phyloP scores from a whole-genome alignment of 2,113 vertebrate species.

The Leptobrachium ailaonicum region DNA sequence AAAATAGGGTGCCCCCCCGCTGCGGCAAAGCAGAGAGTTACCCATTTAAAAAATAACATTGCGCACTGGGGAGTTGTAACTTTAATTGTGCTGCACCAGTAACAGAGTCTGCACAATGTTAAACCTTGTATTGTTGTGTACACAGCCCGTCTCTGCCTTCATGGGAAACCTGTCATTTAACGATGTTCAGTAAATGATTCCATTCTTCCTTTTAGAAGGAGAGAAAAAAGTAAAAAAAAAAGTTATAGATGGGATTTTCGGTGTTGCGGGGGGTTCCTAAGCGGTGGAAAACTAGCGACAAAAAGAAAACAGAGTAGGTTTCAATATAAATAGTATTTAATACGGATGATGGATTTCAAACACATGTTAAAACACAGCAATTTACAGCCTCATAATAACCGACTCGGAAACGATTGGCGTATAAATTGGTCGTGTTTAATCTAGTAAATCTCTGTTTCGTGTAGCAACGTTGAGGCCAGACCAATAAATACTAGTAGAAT shows the following conservation, averaged over 20 bases:
- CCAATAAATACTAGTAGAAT: too few relatives aligned
- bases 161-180: conserved; percentile 48
- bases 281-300: background rate
- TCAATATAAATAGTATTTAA: background rate
- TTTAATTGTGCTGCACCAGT: conserved; percentile 53
- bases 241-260: background rate
- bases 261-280: background rate
- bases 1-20: conserved; percentile 45
- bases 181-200: conserved; percentile 50
- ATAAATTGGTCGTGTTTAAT: too few relatives aligned
- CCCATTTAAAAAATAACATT: conserved; percentile 55
- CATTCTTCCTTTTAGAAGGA: conserved; percentile 21
- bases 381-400: too few relatives aligned
- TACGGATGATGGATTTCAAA: background rate
- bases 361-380: too few relatives aligned
- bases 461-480: too few relatives aligned
- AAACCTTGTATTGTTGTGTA: conserved; percentile 54
- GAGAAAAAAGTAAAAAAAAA: background rate
- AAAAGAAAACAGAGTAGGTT: background rate
- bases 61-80: conserved; percentile 53
- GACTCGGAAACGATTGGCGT: too few relatives aligned
- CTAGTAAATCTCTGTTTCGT: too few relatives aligned
- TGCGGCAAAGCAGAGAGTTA: conserved; percentile 57
- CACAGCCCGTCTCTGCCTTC: conserved; percentile 53
- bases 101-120: conserved; percentile 44